Conservation (phyloP, 2,113 vertebrate species). For the Pollachius pollachius region DNA sequence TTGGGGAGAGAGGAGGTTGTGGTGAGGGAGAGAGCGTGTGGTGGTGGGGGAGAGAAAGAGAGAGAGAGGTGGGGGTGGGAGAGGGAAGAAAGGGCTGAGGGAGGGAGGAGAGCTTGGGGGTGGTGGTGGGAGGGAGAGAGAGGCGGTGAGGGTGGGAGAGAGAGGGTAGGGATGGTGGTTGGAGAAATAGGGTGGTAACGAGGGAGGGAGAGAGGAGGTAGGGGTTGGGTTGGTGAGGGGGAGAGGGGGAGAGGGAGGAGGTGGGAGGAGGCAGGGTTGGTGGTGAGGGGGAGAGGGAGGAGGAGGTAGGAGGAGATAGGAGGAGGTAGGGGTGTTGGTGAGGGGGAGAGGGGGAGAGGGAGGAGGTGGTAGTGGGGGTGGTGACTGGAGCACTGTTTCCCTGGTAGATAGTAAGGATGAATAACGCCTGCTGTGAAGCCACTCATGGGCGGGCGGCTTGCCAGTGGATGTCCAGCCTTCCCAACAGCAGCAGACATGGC, state of each 20-base stretch:
- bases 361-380: conserved; percentile 13
- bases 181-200: too few relatives aligned
- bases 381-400: conserved; percentile 26
- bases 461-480: conserved; percentile 43
- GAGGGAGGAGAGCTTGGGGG: background rate
- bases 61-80: too few relatives aligned
- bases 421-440: conserved; percentile 48
- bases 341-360: background rate
- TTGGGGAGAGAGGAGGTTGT: too few relatives aligned
- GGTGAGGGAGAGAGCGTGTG: background rate
- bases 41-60: background rate
- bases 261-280: too few relatives aligned
- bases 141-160: too few relatives aligned
- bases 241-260: background rate
- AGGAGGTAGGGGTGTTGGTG: background rate
- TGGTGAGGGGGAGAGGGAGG: background rate
- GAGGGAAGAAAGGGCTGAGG: background rate
- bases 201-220: background rate
- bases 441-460: conserved; percentile 32
- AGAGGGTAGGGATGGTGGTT: background rate
- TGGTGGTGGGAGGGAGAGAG: background rate
- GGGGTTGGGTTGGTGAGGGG: background rate
- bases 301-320: background rate
- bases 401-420: conserved; percentile 51
- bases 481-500: conserved; percentile 38